Percentiles rank a stretch among this genome's conserved stretches.
Conservation (phyloP, 2,797 vertebrate genomes). For the Etheostoma nigrum region DNA sequence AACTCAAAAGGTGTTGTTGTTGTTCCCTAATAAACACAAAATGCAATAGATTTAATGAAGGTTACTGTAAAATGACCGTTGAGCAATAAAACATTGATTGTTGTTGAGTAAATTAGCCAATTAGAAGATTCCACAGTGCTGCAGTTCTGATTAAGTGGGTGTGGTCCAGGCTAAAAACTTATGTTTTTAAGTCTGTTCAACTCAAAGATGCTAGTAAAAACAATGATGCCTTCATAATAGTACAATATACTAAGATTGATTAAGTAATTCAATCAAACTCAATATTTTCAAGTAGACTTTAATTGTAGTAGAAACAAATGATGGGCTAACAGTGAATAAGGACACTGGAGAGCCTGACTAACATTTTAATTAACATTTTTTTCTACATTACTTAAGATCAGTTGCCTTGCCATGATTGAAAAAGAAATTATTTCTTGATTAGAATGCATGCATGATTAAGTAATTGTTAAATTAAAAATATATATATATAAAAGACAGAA, state of each 20-base stretch:
- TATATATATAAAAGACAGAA: conserved; percentile 12
- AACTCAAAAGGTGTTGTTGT: background rate
- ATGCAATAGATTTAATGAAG: background rate
- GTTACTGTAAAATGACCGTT: background rate
- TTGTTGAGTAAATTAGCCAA: background rate
- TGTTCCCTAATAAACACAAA: background rate
- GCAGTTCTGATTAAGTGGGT: background rate
- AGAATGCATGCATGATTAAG: conserved; percentile 20
- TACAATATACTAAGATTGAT: background rate
- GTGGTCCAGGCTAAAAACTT: background rate
- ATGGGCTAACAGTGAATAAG: background rate
- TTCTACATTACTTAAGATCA: conserved; percentile 3
- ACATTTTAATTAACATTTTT: conserved; percentile 33
- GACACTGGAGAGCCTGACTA: conserved; percentile 3
- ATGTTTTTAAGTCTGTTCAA: background rate
- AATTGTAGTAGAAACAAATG: background rate
- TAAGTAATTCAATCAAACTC: background rate
- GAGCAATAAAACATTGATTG: background rate
- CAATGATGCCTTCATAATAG: background rate
- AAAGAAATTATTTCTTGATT: conserved; percentile 15
- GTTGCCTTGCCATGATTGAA: conserved; percentile 7
- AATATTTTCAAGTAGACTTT: background rate
- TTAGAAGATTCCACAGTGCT: background rate
- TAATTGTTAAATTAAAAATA: conserved; percentile 30
- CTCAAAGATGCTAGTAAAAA: background rate